Percentiles rank a stretch among this genome's conserved stretches.
These are phyloP conservation scores for Amphilophus citrinellus DNA, from an alignment of 2,113 vertebrate genomes.

Conservation along the genomic window DNA sequence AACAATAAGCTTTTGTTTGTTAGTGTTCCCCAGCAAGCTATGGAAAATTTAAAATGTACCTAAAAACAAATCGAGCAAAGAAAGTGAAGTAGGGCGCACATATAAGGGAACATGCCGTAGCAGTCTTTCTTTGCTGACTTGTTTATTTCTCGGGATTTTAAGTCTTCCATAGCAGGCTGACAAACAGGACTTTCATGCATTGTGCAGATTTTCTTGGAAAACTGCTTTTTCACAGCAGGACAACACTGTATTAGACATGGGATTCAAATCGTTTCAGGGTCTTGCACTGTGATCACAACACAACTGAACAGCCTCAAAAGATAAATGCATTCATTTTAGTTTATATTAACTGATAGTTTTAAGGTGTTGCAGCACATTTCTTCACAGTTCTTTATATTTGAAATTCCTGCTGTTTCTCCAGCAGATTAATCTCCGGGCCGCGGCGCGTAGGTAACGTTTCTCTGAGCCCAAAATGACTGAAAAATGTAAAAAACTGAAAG, in stretches of 20 bases:
- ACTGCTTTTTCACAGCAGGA: constrained; percentile 51
- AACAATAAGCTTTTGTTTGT: constrained; percentile 27
- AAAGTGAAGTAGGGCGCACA: neutral
- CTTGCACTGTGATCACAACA: constrained; percentile 74
- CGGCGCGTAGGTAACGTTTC: neutral
- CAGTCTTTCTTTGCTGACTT: constrained; percentile 7
- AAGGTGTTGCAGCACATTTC: constrained; percentile 22
- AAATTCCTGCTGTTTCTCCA: neutral
- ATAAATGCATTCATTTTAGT: constrained; percentile 24
- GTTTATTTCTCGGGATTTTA: constrained; percentile 15
- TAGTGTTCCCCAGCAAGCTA: constrained; percentile 37
- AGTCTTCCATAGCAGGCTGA: constrained; percentile 22
- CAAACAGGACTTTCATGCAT: constrained; percentile 33
- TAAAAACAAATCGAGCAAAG: constrained; percentile 11
- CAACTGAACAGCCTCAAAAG: constrained; percentile 72
- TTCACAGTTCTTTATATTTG: constrained; percentile 30
- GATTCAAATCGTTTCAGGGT: constrained; percentile 60
- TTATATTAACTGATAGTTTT: constrained; percentile 24
- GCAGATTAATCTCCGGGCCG: constrained; percentile 45
- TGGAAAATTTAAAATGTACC: constrained; percentile 34
- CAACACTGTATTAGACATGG: constrained; percentile 49
- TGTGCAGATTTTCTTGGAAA: constrained; percentile 24
- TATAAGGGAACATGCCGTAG: neutral
- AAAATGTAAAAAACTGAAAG: neutral
- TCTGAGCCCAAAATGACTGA: constrained; percentile 4